A percentile compares a stretch with the other conserved stretches of the same genome.
Evolutionary conservation across 2,888 invertebrate genomes (phyloP).

Genomic region (Stramonita haemastoma): DNA sequence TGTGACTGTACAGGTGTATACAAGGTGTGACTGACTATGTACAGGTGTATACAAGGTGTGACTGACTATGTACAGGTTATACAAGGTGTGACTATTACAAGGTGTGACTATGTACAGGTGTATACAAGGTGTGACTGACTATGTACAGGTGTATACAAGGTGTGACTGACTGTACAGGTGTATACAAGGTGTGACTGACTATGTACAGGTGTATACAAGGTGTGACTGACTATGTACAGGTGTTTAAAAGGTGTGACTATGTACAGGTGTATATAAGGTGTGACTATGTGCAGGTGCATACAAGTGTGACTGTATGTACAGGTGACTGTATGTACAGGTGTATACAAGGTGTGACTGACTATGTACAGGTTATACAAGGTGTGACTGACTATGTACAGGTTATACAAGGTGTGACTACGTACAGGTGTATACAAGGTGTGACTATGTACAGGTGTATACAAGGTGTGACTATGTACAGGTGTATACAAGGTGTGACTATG

Average conservation of each 20-base stretch:
- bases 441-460: not conserved
- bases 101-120: slow-evolving; percentile 13
- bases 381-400: not conserved
- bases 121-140: not conserved
- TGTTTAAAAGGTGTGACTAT: no score
- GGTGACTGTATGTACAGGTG: not conserved
- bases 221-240: not conserved
- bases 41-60: slow-evolving; percentile 4
- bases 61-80: not conserved
- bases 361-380: not conserved
- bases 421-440: not conserved
- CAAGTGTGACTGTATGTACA: not conserved
- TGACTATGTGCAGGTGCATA: not conserved
- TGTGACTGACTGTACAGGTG: not conserved
- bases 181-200: not conserved
- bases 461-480: not conserved
- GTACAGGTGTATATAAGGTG: not conserved
- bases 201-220: not conserved
- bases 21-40: not conserved
- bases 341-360: not conserved
- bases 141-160: not conserved
- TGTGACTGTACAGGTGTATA: not conserved
- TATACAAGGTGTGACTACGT: not conserved
- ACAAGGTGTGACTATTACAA: not conserved
- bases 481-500: not conserved